Evolutionary conservation across 1,140 invertebrate species (phyloP), one percentile per base, ranked within the genome.

Genomic region (Ceratitis capitata): DNA sequence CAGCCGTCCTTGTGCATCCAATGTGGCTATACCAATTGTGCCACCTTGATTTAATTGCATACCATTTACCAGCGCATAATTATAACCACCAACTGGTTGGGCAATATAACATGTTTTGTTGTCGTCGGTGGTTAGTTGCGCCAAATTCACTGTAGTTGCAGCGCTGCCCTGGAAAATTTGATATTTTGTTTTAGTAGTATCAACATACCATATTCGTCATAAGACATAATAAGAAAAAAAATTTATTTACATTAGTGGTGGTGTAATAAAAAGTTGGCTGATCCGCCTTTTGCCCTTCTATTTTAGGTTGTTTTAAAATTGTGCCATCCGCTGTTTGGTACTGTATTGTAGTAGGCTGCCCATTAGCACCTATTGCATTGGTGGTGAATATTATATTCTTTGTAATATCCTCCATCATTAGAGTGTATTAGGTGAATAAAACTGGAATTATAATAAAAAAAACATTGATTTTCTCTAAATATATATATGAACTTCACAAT

Each of bases 61-160:
- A 86, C 94, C 94, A 89, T 94, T 94, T 9, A 94, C 93, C 51
- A 94, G 89, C 2, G 93, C 95, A 87, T 95, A 95, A 88, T 95
- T 95, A 88, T 95, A 95, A 23, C 91, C 91, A 82, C 94, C 94
- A 86, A 95, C 95, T 5, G 95, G 95, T 88, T 95, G 95, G 35
- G 95, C 94, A 85, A 95, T 95, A 87, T 95, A 95, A 88, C 94
- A 95, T 39, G 94, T 94, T 88, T 94, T 94, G 87, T 94, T 95
- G 90, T 95, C 95, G 83, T 94, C 93, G 4, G 93, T 90, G n/a
- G 88, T 85, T 88, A 93, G 89, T 88, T 95, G 94, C 14, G 94
- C 94, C 89, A 95, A 93, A 88, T 95, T 95, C 0, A 95, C 94
- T 39, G 94, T 94, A 2, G 92, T 92, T 2, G 39, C 69, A 3